Base-by-base conservation (phyloP, 2,797 vertebrate species). In the Pristis pectinata region DNA sequence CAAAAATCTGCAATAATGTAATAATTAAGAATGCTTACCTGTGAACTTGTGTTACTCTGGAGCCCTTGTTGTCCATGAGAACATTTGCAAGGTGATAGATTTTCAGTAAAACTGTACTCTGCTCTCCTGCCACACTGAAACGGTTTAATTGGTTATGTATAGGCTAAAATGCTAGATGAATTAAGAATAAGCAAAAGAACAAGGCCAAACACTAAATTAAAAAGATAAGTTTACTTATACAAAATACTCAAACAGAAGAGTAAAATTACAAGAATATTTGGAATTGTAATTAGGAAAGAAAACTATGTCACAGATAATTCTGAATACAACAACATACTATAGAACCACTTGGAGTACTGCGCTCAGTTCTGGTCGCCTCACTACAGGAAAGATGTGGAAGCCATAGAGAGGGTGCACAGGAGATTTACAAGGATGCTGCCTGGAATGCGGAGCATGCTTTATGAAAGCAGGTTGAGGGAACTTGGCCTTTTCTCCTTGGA, bases 101-200 rank as follows among this genome's bases (percentile, higher is more conserved):
- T 97, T 94, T 96, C 97, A 95, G 96, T 67, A 0, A 98, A 96
- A 70, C 96, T 95, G 0, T 97, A 97, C 95, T 98, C 98, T 95
- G 97, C 96, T 11, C 96, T 96, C 3, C 96, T 97, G 94, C 97
- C 97, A 82, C 97, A 97, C 97, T 97, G 96, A 30, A 70, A 70
- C 95, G 44, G 49, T 24, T 67, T 37, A 91, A 91, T 91, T 91
- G 19, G 87, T 91, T 89, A 91, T 37, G 64, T 67, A 19, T 67
- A 8, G 13, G n/a, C 56, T 37, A 91, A 67, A 19, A 37, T n/a
- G 30, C 53, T 61, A 1, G 82, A 34, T 59, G 83, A 13, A 59
- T 9, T 91, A 37, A 37, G 59, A 67, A 64, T 91, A 91, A 67
- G 34, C 24, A 61, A 59, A 37, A 59, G 41, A 5, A 95, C 24